phyloP scores from a whole-genome alignment of 2,113 vertebrate genomes.

The Microtus pennsylvanicus region DNA sequence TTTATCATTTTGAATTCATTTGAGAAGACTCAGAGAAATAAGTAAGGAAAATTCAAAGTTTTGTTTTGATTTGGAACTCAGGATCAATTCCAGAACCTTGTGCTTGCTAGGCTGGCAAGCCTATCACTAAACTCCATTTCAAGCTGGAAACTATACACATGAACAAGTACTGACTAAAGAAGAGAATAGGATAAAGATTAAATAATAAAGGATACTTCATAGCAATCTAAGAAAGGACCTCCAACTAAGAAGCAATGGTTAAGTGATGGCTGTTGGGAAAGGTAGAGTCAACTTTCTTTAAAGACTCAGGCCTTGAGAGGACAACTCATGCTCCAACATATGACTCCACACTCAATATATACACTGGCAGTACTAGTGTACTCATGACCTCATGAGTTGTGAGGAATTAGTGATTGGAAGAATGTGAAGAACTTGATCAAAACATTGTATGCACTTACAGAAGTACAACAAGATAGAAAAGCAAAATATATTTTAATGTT shows the following conservation, averaged over 20 bases:
- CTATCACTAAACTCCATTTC: background rate
- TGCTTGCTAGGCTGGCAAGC: background rate
- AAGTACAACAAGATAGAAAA: background rate
- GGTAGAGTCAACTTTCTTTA: background rate
- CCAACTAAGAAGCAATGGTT: background rate
- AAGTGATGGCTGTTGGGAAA: background rate
- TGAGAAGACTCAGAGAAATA: constrained; percentile 12
- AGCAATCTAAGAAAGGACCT: background rate
- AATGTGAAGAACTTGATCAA: background rate
- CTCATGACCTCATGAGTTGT: background rate
- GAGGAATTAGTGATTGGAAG: background rate
- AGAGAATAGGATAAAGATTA: background rate
- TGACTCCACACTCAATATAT: background rate
- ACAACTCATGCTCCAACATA: background rate
- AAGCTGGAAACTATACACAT: background rate
- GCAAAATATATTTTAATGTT: background rate
- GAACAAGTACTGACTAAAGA: background rate
- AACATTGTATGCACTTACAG: background rate
- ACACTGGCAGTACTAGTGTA: background rate
- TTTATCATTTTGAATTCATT: background rate
- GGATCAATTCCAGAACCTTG: background rate
- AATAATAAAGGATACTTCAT: background rate
- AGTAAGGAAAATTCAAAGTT: background rate
- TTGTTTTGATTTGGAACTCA: background rate
- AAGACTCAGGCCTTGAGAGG: background rate